These are phyloP conservation scores for Accipiter virgatus DNA, from an alignment of 2,113 vertebrate species.

Conservation along the genomic window DNA sequence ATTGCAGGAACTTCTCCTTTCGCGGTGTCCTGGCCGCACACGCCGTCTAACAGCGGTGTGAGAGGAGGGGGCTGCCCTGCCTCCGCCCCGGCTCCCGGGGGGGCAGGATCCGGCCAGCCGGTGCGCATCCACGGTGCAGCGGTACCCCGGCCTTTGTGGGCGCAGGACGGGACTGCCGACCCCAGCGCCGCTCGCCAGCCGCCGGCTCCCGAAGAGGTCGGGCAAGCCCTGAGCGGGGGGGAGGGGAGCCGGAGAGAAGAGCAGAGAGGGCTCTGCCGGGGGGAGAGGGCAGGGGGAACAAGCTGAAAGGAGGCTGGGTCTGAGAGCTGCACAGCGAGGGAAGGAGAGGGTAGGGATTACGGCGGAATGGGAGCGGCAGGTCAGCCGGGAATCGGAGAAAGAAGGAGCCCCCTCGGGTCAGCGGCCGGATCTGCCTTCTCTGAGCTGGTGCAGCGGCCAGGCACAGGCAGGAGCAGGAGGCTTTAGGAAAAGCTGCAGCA, in stretches of 20 bases:
- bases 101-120: background rate
- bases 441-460: background rate
- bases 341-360: background rate
- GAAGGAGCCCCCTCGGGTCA: background rate
- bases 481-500: background rate
- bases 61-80: background rate
- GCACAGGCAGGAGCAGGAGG: background rate
- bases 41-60: background rate
- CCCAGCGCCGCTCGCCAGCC: background rate
- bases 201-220: background rate
- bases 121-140: background rate
- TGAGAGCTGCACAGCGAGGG: background rate
- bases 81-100: background rate
- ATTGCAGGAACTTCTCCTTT: conserved; percentile 25
- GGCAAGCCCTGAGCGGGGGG: background rate
- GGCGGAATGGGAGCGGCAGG: background rate
- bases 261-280: background rate
- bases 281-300: background rate
- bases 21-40: background rate
- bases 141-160: background rate
- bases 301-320: background rate
- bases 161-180: background rate
- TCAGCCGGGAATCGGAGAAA: background rate
- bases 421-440: background rate
- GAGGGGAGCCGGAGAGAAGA: background rate